Base-by-base conservation (phyloP, 2,113 vertebrate genomes). In the Anolis carolinensis region DNA sequence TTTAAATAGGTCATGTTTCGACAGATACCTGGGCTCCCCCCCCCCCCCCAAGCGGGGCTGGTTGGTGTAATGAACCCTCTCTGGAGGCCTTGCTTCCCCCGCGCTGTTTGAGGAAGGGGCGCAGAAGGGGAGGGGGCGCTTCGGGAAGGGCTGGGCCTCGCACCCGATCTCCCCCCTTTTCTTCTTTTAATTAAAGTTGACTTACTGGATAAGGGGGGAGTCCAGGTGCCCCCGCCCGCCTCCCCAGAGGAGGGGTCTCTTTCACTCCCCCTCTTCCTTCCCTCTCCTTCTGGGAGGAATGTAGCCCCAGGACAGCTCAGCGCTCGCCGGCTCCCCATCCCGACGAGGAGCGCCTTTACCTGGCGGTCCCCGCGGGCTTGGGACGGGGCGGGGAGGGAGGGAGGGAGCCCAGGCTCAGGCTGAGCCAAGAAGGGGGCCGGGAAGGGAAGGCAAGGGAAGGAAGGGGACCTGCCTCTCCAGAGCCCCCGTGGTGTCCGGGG, bases 1-100 rank as follows among this genome's bases (percentile, higher is more conserved):
- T 95, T 95, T 94, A 95, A 95, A 95, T 93, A 92, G 92, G 95
- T 95, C 95, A 94, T 94, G 95, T 96, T 95, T 93, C 91, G 94
- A 95, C 95, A 95, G 93, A 95, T 96, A 94, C 94, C 94, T 88
- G 93, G 92, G 93, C 91, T 95, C 74, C 91, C 89, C 9, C 39
- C 39, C 39, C 39, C 39, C 39, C 39, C 39, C 39, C 39, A 2
- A 44, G 92, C 72, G 92, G 89, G 72, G 55, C 50, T 72, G 25
- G 86, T 1, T 93, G 79, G 75, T 91, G 93, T 93, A 95, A 95
- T 87, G 94, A 93, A 94, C 34, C 20, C n/a, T 1, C 84, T 84
- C 89, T 91, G 39, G 39, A 87, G 88, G 79, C 82, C 87, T 75
- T 87, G 52, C 82, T 92, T 90, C 89, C 23, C 68, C 90, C 81